Evolutionary conservation across 2,797 vertebrate genomes (phyloP).

Genomic region (Chromobotia macracanthus): DNA sequence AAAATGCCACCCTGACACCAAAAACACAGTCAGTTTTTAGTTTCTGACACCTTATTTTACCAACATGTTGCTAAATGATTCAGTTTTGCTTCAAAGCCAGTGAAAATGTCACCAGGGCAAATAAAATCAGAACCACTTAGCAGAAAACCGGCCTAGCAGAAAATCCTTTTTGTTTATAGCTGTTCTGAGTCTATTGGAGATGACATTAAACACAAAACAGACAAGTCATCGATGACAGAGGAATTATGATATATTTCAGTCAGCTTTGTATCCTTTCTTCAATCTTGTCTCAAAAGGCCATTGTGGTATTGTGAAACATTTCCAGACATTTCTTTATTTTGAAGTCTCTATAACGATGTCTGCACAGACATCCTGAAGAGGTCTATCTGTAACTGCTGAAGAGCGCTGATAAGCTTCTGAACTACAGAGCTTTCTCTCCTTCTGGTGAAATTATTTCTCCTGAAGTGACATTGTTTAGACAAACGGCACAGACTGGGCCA

Average conservation of each 20-base stretch:
- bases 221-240: not conserved
- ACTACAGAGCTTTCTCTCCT: slow-evolving; percentile 1
- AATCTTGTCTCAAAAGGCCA: not conserved
- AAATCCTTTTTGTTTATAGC: not conserved
- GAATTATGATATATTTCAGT: not conserved
- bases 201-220: not conserved
- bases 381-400: not conserved
- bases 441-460: slow-evolving; percentile 16
- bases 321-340: not conserved
- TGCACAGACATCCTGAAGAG: not conserved
- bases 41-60: too few species aligned
- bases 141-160: not conserved
- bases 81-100: not conserved
- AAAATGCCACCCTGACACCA: too few species aligned
- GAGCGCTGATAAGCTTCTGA: slow-evolving; percentile 6
- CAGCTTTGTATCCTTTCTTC: not conserved
- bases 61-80: not conserved
- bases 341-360: not conserved
- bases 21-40: too few species aligned
- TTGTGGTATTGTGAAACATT: slow-evolving; percentile 1
- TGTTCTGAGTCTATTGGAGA: not conserved
- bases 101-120: not conserved
- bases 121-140: not conserved
- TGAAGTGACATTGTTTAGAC: slow-evolving; percentile 34
- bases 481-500: slow-evolving; percentile 19